Conservation (phyloP, 2,797 vertebrate species). For the Hydrolagus colliei region DNA sequence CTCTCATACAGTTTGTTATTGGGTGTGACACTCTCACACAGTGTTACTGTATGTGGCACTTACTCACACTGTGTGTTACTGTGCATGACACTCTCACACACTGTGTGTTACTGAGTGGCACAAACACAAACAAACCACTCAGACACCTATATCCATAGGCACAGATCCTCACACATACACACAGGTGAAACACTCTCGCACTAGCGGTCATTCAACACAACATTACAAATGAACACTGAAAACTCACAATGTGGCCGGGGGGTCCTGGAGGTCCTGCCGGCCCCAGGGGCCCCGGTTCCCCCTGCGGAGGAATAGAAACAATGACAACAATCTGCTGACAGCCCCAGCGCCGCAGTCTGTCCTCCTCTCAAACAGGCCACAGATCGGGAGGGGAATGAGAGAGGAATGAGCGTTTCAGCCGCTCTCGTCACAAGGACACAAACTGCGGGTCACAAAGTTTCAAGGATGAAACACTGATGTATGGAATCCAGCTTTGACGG, state of each 20-base stretch:
- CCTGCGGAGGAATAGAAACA: constrained; percentile 51
- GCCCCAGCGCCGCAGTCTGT: too few species aligned
- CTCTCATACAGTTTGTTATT: too few species aligned
- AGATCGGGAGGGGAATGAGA: neutral
- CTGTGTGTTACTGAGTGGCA: too few species aligned
- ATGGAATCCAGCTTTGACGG: too few species aligned
- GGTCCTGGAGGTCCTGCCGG: constrained; percentile 73
- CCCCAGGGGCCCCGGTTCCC: constrained; percentile 77
- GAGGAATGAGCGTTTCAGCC: too few species aligned
- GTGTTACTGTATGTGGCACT: neutral
- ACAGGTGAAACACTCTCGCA: too few species aligned
- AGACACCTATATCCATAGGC: too few species aligned
- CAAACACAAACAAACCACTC: too few species aligned
- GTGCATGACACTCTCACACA: too few species aligned
- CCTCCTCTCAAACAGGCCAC: neutral
- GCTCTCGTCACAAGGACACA: too few species aligned
- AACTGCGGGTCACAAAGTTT: neutral
- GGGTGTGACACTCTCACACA: neutral
- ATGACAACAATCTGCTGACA: neutral
- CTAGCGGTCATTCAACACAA: too few species aligned
- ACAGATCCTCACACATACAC: neutral
- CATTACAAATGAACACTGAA: neutral
- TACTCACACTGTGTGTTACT: neutral
- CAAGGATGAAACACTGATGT: neutral
- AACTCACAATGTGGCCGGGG: constrained; percentile 72